Evolutionary conservation across 2,797 vertebrate genomes (phyloP), one percentile per base, ranked within the genome.

Genomic region (Vultur gryphus): DNA sequence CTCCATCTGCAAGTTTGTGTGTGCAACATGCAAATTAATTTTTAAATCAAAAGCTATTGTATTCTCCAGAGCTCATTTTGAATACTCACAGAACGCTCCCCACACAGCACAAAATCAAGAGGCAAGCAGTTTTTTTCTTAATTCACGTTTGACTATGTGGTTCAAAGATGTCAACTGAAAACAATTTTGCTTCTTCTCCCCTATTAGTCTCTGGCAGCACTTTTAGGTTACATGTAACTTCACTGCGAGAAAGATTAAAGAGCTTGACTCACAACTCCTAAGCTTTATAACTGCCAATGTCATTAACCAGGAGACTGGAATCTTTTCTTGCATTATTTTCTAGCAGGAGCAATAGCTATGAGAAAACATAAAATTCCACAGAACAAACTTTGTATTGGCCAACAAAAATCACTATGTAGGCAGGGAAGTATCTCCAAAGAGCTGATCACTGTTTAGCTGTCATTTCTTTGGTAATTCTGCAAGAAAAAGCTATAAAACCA

Each of bases 11-110:
- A 96, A 92, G 72, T 84, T 46, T 31, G n/a, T 95, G 85, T 83
- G 87, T 26, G 81, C 66, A 95, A 96, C 70, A 95, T 89, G 90
- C 86, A 97, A 96, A 96, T 91, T 87, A 91, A 86, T 95, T 96
- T 95, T 94, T 58, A 89, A 94, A 97, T 87, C 85, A 94, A 90
- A 93, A 96, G 78, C 78, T 84, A 91, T 85, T 97, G 66, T 94
- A 73, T 82, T 94, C 88, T 85, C 67, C 75, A 93, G 78, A 93
- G 84, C 75, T 92, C 72, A 71, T 92, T 91, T 90, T 89, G 77
- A 54, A 57, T 48, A 83, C 7, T 65, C 61, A 65, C 31, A 87
- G 69, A 85, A 82, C 18, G 43, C 49, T 89, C 75, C 76, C 59
- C 93, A 89, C 91, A 67, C n/a, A 65, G 85, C 65, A 93, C 52